Evolutionary conservation across 2,113 vertebrate species (phyloP).

Genomic region (Vulpes ferrilata): DNA sequence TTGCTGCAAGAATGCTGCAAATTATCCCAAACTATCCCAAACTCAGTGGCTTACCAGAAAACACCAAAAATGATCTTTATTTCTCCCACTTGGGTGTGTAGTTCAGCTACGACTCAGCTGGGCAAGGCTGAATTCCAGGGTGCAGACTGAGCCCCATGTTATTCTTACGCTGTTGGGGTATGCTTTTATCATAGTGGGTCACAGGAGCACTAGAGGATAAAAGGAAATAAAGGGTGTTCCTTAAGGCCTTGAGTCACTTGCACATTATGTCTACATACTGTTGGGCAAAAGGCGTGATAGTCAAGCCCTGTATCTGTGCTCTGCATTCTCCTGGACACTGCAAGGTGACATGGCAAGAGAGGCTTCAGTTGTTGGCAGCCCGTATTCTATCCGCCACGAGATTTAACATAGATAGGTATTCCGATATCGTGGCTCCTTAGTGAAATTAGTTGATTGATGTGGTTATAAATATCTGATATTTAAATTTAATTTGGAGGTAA

Average conservation of each 20-base stretch:
- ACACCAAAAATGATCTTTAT: background rate
- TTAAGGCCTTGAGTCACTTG: background rate
- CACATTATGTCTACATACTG: background rate
- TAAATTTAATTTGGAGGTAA: conserved; percentile 31
- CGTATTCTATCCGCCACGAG: background rate
- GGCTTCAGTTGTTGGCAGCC: background rate
- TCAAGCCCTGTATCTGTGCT: background rate
- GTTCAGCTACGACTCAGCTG: background rate
- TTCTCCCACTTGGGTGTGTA: background rate
- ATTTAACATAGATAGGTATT: background rate
- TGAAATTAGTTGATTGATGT: background rate
- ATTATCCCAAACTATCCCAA: background rate
- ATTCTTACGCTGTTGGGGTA: background rate
- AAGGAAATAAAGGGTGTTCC: background rate
- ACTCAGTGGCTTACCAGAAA: background rate
- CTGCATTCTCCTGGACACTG: background rate
- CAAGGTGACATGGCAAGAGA: fast-evolving
- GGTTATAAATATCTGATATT: background rate
- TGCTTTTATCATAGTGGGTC: background rate
- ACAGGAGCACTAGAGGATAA: background rate
- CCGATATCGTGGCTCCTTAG: background rate
- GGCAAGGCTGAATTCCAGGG: background rate
- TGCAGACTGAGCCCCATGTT: background rate
- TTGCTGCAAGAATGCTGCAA: background rate
- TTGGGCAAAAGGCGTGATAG: background rate